phyloP scores from a whole-genome alignment of 2,888 invertebrate genomes.

The Odontocolon sp. region DNA sequence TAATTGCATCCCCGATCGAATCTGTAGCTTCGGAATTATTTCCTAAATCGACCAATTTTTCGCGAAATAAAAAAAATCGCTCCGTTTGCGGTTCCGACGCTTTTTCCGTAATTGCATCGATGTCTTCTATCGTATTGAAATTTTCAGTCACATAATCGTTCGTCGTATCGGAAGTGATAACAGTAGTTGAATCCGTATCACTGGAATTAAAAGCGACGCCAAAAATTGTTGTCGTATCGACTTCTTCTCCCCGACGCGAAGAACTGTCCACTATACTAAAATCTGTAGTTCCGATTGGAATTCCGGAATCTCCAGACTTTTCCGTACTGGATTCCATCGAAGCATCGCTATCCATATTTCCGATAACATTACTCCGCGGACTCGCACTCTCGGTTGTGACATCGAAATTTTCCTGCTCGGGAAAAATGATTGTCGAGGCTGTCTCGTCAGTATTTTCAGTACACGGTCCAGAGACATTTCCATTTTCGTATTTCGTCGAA shows the following conservation, averaged over 20 bases:
- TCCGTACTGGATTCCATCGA: not conserved
- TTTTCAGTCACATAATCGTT: too few relatives aligned
- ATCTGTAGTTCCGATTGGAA: not conserved
- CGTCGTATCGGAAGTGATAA: not conserved
- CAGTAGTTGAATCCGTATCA: not conserved
- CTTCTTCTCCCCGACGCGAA: not conserved
- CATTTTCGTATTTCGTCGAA: too few relatives aligned
- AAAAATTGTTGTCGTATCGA: not conserved
- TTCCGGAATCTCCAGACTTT: not conserved
- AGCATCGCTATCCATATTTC: not conserved
- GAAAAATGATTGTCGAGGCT: not conserved
- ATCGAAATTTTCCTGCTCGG: too few relatives aligned
- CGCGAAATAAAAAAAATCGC: not conserved
- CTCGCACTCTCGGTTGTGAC: not conserved
- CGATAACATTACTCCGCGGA: slow-evolving; percentile 19
- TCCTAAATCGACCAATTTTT: not conserved
- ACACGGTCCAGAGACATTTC: too few relatives aligned
- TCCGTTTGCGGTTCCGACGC: not conserved
- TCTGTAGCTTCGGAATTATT: not conserved
- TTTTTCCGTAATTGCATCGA: not conserved
- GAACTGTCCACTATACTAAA: not conserved
- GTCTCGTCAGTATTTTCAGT: not conserved
- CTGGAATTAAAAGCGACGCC: not conserved
- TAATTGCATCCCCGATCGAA: not conserved
- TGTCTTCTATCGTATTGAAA: not conserved